Evolutionary conservation across 30 jellyfish, hydroid and myxozoan species (phyloP), one percentile per base, ranked within the genome.

Genomic region (Pseudorhiza aurosa): DNA sequence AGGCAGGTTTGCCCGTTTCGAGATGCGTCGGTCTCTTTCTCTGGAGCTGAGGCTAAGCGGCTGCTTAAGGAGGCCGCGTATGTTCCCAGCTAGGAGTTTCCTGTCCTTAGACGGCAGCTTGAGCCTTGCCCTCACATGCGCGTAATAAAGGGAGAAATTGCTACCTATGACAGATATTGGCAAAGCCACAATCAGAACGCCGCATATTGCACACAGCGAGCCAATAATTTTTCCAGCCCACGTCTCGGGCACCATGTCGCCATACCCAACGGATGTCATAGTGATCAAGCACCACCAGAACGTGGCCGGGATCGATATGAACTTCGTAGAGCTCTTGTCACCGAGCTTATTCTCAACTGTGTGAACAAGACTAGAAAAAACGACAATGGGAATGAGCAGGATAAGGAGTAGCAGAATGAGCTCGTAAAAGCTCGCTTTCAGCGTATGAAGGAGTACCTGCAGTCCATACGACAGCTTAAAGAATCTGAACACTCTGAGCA

Each of bases 281-380:
- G 98, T 92, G 21, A 92, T 81, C 56, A 92, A 47, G 55, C 96
- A 85, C 98, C 98, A 92, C 98, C 98, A 92, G 62, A 92, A 92
- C 24, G 98, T 87, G 21, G 80, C 91, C 24, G 98, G 98, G 19
- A 92, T 87, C 8, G 98, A 92, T 3, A 35, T 40, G 88, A 92
- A 92, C 29, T 90, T 57, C 60, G 33, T 49, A 30, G 63, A 26
- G n/a, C 32, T 22, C 24, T 53, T 42, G 31, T 37, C 24, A 36
- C 40, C 14, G 32, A 85, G 53, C 22, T 71, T 44, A 36, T 26
- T 83, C 64, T 92, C 98, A 15, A 81, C 90, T 21, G 97, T 75
- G 45, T 92, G 88, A 17, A 92, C 98, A 21, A 92, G 80, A 40
- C 98, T 92, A 3, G 96, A 85, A 83, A 92, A 92, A 18, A 92